Evolutionary conservation across 2,113 vertebrate genomes (phyloP), one percentile per base, ranked within the genome.

Genomic region (Corvus hawaiiensis): DNA sequence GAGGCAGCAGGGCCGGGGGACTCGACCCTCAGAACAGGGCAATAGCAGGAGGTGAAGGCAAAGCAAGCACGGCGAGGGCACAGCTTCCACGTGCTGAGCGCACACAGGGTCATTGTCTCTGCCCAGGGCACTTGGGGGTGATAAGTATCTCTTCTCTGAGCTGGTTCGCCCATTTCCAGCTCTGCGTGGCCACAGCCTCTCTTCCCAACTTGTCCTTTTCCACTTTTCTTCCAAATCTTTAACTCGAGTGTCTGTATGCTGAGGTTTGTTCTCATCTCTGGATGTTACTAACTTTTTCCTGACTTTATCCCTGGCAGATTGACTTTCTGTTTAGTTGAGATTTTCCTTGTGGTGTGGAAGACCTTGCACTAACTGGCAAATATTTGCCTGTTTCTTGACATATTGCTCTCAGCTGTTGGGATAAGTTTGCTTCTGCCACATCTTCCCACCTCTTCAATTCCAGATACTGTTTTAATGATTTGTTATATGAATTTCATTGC

Each of bases 41-140:
- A 11, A 18, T 4, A 27, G 39, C 28, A 3, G 75, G 72, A 58
- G n/a, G 1, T 4, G 26, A 41, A 41, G 26, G 76, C 63, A 11
- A 10, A 80, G 37, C 5, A 4, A 58, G 54, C 9, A 0, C 32
- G 8, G 19, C 0, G 46, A 56, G 62, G 54, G 56, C 27, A 1
- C 3, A 51, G 69, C 33, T 71, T 16, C 28, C 20, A 1, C 4
- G 0, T 5, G 5, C 51, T 8, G 54, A 33, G 63, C 10, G 1
- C 24, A 1, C 22, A 3, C 10, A 6, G 59, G 30, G 26, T 8
- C 52, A 5, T 0, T 1, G 46, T 14, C 27, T 19, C 26, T n/a
- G 39, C 3, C 54, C 54, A 17, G 33, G 24, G 28, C 39, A 9
- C 1, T 4, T 4, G 43, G 11, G 63, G 28, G 6, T 1, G 7